Base-by-base conservation (phyloP, 1,140 invertebrate species). In the Cecropterus lyciades region DNA sequence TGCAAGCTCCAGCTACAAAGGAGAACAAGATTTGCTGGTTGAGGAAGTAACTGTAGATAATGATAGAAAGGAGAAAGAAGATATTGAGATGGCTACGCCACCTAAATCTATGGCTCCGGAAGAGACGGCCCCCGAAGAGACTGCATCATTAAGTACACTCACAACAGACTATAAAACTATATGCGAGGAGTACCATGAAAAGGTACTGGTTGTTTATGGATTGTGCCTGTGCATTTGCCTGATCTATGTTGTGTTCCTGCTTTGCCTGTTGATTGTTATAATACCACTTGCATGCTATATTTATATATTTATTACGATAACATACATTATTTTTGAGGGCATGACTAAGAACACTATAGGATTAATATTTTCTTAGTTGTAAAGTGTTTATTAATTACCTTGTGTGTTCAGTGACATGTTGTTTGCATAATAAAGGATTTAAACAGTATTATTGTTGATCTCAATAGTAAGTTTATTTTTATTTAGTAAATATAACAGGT, bases 81-180 rank as follows among this genome's bases (percentile, higher is more conserved):
- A 74, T 24, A 67, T 64, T 17, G 77, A 81, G 51, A 43, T 73
- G 9, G 70, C 68, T 10, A 78, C 69, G 24, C 80, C 75, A 10
- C 73, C 77, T 17, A 91, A 91, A 67, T 90, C 87, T n/a, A 79
- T 89, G 52, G 70, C 70, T 14, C 77, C 75, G 4, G 91, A 92
- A 55, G 87, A 89, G 20, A 83, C 83, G 20, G 79, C 70, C 13
- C 77, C 75, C 4, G 91, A 92, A 52, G 87, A 89, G 24, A 83
- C 83, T 20, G 78, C 80, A 48, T 92, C 91, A 20, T 80, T 92
- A 24, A 92, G 83, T 67, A 92, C 92, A 10, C 51, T 93, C 70
- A 91, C 88, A 3, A 92, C 92, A 33, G 92, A 93, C 10, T 93
- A 93, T 72, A 92, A 92, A 68, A 92, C 91, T 7, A 86, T 93